A percentile compares a stretch with the other conserved stretches of the same genome.
phyloP scores from a whole-genome alignment of 2,113 vertebrate species.

The Labeo rohita region DNA sequence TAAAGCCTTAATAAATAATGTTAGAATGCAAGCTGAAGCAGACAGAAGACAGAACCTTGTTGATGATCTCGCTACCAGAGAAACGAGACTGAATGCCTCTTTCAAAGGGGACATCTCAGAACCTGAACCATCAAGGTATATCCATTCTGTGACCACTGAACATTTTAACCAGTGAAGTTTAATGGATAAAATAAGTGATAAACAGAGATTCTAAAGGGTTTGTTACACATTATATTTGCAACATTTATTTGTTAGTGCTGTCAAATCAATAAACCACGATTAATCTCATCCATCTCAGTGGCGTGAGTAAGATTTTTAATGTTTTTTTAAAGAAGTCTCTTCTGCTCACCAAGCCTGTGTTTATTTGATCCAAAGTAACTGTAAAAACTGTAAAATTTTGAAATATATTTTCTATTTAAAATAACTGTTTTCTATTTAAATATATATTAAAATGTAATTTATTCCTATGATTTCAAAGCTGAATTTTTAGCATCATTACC shows the following conservation, averaged over 20 bases:
- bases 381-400: too few relatives aligned
- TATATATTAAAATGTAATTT: too few relatives aligned
- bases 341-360: too few relatives aligned
- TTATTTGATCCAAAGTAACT: too few relatives aligned
- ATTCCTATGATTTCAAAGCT: too few relatives aligned
- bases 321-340: too few relatives aligned
- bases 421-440: too few relatives aligned
- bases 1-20: constrained; percentile 57
- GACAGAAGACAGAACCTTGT: constrained; percentile 92
- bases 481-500: too few relatives aligned
- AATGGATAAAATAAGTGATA: neutral
- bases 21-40: constrained; percentile 92
- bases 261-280: too few relatives aligned
- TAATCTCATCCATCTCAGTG: too few relatives aligned
- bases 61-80: constrained; percentile 89
- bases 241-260: neutral
- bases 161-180: neutral
- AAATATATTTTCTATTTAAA: too few relatives aligned
- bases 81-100: constrained; percentile 86
- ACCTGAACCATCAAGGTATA: constrained; percentile 76
- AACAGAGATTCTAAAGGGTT: neutral
- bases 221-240: neutral
- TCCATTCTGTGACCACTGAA: neutral
- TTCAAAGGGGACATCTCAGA: constrained; percentile 85
- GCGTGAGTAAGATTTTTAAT: too few relatives aligned